phyloP scores from a whole-genome alignment of 2,113 vertebrate genomes.

The Laticauda colubrina region DNA sequence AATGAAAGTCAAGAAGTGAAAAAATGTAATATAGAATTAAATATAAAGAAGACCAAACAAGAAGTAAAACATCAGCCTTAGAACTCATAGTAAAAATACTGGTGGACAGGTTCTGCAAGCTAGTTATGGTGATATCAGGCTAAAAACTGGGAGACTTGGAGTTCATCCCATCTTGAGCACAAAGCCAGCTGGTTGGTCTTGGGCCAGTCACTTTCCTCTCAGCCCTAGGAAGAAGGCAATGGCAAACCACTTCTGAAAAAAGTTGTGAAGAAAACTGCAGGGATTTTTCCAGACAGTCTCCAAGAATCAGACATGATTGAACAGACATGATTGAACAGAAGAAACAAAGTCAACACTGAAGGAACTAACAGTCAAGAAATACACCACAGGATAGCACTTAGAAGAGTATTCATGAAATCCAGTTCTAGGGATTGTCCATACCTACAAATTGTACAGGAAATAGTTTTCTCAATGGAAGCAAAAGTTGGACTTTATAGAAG shows the following conservation, averaged over 20 bases:
- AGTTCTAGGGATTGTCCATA: neutral
- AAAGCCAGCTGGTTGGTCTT: neutral
- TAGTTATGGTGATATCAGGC: neutral
- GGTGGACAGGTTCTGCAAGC: neutral
- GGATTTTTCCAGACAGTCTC: neutral
- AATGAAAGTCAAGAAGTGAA: neutral
- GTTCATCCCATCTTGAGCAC: neutral
- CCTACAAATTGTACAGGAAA: neutral
- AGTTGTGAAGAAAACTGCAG: neutral
- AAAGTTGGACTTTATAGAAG: neutral
- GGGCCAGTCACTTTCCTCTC: neutral
- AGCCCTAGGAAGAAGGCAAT: neutral
- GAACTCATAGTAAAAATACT: neutral
- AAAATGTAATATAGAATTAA: neutral
- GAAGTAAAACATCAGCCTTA: neutral
- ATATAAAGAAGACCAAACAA: neutral
- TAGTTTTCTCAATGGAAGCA: neutral
- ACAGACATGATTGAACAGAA: neutral
- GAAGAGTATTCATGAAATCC: neutral
- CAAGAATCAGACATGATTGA: neutral
- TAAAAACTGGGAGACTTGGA: neutral
- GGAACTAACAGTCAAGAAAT: neutral
- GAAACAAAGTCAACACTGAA: neutral
- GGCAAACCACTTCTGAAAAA: neutral
- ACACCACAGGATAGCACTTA: neutral